Percentiles rank a stretch among this genome's conserved stretches.
Evolutionary conservation across 2,797 vertebrate genomes (phyloP).

Genomic region (Phyllotis vaccarum): DNA sequence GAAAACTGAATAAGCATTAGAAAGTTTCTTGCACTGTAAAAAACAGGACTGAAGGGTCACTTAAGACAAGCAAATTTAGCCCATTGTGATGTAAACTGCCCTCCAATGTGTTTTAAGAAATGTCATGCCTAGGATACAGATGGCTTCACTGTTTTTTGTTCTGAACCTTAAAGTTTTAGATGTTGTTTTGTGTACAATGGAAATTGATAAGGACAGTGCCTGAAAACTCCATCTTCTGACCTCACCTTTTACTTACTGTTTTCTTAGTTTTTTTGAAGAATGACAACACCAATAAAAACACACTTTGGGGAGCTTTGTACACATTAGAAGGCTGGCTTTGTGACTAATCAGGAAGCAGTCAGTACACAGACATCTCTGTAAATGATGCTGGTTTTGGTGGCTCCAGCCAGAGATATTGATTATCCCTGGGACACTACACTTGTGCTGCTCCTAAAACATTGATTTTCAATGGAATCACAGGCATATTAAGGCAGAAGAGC

Average conservation of each 20-base stretch:
- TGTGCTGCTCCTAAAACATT: neutral
- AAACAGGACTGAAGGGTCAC: constrained; percentile 36
- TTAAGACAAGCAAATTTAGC: constrained; percentile 31
- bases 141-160: constrained; percentile 46
- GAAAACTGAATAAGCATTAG: neutral
- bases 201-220: neutral
- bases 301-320: neutral
- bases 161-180: neutral
- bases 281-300: constrained; percentile 27
- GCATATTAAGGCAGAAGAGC: neutral
- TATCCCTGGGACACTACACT: neutral
- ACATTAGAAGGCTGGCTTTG: neutral
- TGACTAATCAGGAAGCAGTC: constrained; percentile 36
- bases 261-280: constrained; percentile 21
- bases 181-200: neutral
- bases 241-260: constrained; percentile 8
- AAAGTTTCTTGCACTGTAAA: constrained; percentile 38
- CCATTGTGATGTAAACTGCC: constrained; percentile 51
- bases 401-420: neutral
- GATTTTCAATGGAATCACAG: neutral
- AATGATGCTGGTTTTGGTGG: constrained; percentile 41
- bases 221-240: neutral
- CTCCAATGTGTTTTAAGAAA: constrained; percentile 11
- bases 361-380: neutral
- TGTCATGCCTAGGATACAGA: neutral